phyloP scores from a whole-genome alignment of 2,113 vertebrate genomes.

The Podilymbus podiceps region DNA sequence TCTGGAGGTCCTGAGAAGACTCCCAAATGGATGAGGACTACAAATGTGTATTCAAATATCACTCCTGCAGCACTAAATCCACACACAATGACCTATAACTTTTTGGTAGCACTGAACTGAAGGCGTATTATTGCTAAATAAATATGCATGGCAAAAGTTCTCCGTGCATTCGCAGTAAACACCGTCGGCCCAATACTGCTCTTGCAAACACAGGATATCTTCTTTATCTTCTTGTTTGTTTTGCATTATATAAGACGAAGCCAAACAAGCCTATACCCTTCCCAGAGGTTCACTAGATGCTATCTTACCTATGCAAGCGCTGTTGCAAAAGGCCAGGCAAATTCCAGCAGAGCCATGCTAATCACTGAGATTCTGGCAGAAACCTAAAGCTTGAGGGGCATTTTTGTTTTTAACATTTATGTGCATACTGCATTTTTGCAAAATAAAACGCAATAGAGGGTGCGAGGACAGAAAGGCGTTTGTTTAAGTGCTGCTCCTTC shows the following conservation, averaged over 20 bases:
- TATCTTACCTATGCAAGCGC: neutral
- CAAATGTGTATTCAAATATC: neutral
- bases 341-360: slow-evolving; percentile 13
- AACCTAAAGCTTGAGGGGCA: neutral
- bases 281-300: slow-evolving; percentile 52
- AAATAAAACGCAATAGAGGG: neutral
- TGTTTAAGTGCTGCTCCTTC: neutral
- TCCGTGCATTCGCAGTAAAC: slow-evolving; percentile 19
- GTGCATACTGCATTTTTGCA: neutral
- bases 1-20: neutral
- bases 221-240: slow-evolving; percentile 53
- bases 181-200: neutral
- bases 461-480: neutral
- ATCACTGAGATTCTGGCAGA: neutral
- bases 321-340: slow-evolving; percentile 1
- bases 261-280: slow-evolving; percentile 28
- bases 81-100: neutral
- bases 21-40: neutral
- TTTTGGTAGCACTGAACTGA: neutral
- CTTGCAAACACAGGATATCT: slow-evolving; percentile 33
- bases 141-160: slow-evolving; percentile 30
- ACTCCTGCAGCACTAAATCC: neutral
- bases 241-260: neutral
- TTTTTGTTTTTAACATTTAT: neutral
- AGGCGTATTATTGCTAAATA: slow-evolving; percentile 5